A percentile compares a stretch with the other conserved stretches of the same genome.
Evolutionary conservation across 2,888 invertebrate species (phyloP).

Genomic region (Rhodophaea formosa): DNA sequence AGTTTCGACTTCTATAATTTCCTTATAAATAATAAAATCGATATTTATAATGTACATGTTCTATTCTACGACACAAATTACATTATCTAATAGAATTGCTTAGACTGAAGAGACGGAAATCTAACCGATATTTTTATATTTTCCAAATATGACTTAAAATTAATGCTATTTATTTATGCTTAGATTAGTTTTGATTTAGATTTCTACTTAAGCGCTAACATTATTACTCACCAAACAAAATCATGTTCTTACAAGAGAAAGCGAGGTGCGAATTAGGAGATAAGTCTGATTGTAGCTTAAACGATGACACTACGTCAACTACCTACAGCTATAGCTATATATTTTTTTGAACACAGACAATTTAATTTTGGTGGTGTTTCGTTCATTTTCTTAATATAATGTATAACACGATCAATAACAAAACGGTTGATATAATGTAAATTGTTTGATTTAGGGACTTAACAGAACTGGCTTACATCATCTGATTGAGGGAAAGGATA

Average conservation of each 20-base stretch:
- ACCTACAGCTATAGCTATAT: conserved; percentile 34
- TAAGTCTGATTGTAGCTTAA: conserved; percentile 31
- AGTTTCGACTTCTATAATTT: conserved; percentile 40
- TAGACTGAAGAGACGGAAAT: conserved; percentile 45
- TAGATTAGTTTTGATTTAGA: conserved; percentile 42
- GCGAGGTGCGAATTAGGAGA: conserved; percentile 46
- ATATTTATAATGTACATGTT: conserved; percentile 72
- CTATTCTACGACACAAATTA: conserved; percentile 76
- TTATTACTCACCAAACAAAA: conserved; percentile 32
- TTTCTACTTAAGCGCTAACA: conserved; percentile 56
- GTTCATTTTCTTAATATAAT: conserved; percentile 40
- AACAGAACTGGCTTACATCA: neutral
- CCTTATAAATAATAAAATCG: conserved; percentile 76
- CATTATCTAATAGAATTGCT: conserved; percentile 37
- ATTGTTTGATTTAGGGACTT: neutral
- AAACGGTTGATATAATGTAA: neutral
- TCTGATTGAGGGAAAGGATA: too few species aligned
- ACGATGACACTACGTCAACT: conserved; percentile 32
- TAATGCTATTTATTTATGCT: conserved; percentile 38
- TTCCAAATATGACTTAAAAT: conserved; percentile 37
- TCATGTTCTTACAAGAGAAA: conserved; percentile 34
- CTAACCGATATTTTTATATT: conserved; percentile 42
- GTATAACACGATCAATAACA: conserved; percentile 28
- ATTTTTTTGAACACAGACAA: conserved; percentile 71
- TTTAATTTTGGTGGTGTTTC: conserved; percentile 66